Percentiles rank a stretch among this genome's conserved stretches.
phyloP scores from a whole-genome alignment of 2,113 vertebrate species.

The Equus quagga region DNA sequence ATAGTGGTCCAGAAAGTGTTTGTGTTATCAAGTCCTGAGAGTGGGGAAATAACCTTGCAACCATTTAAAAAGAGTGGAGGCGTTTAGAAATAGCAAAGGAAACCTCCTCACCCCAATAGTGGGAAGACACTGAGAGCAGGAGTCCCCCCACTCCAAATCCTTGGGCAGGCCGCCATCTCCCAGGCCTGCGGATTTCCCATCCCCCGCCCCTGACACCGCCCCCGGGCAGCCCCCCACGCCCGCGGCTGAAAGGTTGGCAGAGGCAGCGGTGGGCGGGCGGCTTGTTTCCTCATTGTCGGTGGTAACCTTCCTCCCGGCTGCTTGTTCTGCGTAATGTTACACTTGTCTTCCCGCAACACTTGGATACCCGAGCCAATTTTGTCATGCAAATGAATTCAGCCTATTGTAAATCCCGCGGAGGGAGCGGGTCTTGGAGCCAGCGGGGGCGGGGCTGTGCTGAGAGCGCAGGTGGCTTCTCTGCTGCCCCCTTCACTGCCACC shows the following conservation, averaged over 20 bases:
- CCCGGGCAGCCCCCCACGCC: not conserved
- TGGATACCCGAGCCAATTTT: conserved; percentile 95
- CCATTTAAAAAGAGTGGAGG: not conserved
- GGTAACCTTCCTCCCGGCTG: conserved; percentile 97
- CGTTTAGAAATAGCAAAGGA: conserved; percentile 39
- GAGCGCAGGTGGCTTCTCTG: not conserved
- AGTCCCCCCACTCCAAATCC: not conserved
- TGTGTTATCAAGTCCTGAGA: not conserved
- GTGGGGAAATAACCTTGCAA: not conserved
- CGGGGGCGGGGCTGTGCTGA: conserved; percentile 76
- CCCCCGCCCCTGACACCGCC: not conserved
- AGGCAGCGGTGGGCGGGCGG: conserved; percentile 93
- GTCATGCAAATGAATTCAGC: conserved; percentile 97
- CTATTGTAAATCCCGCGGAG: conserved; percentile 91
- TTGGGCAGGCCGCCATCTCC: not conserved
- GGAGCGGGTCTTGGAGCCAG: conserved; percentile 89
- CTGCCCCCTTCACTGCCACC: conserved; percentile 82
- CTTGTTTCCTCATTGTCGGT: conserved; percentile 94
- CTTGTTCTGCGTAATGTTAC: conserved; percentile 97
- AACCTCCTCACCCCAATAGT: not conserved
- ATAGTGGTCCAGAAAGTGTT: not conserved
- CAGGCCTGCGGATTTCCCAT: not conserved
- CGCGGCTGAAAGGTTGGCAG: conserved; percentile 92
- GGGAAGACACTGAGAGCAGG: not conserved
- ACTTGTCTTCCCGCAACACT: conserved; percentile 97